A percentile compares a stretch with the other conserved stretches of the same genome.
Evolutionary conservation across 2,888 invertebrate genomes (phyloP).

Genomic region (Choristoneura rosaceana): DNA sequence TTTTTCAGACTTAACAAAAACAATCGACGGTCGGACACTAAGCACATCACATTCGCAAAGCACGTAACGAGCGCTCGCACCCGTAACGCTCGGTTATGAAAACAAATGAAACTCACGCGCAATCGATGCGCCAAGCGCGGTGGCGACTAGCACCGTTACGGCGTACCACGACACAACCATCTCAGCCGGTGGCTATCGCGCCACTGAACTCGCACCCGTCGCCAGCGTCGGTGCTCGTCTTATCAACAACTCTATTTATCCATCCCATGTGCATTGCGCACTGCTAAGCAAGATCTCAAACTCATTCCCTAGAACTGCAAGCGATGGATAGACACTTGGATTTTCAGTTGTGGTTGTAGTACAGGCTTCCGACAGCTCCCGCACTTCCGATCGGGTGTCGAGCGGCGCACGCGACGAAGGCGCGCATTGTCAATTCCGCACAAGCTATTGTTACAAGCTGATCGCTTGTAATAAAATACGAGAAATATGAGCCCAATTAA

Average conservation of each 20-base stretch:
- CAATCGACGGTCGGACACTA: neutral
- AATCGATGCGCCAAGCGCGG: constrained; percentile 77
- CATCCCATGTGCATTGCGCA: neutral
- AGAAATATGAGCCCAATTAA: no score
- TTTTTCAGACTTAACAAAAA: neutral
- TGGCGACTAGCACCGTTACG: constrained; percentile 69
- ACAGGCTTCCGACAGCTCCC: constrained; percentile 70
- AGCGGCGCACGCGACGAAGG: constrained; percentile 61
- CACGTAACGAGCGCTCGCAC: constrained; percentile 23
- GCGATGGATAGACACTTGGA: neutral
- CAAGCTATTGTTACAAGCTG: neutral
- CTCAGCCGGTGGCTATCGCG: constrained; percentile 66
- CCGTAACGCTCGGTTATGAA: constrained; percentile 25
- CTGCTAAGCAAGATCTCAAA: neutral
- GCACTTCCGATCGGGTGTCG: constrained; percentile 60
- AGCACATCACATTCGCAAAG: constrained; percentile 5
- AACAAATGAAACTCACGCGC: constrained; percentile 68
- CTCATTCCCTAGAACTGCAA: neutral
- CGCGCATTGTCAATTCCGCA: constrained; percentile 37
- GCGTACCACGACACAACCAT: constrained; percentile 78
- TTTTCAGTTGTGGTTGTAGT: constrained; percentile 49
- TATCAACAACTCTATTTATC: constrained; percentile 19
- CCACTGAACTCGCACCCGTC: constrained; percentile 63
- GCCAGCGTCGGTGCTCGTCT: neutral
- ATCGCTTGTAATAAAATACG: neutral